Evolutionary conservation across 37 sponge, comb jelly and placozoan species (phyloP).

Genomic region (Chondrilla cf. caribensis): DNA sequence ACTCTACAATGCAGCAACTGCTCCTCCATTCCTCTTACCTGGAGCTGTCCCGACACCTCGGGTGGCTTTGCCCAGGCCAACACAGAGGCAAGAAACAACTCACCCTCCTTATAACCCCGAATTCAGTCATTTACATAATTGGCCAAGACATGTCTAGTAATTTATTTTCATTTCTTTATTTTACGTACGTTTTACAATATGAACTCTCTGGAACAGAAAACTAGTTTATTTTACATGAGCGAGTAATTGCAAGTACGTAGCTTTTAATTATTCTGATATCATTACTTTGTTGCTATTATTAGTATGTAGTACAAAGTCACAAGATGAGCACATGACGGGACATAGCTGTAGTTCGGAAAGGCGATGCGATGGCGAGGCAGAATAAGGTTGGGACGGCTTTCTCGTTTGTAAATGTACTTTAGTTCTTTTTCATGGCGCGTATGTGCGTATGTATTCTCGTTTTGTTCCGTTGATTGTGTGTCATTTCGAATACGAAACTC

Average conservation of each 20-base stretch:
- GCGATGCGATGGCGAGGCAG: background rate
- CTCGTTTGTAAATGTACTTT: background rate
- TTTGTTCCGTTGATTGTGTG: background rate
- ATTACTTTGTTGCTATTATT: too few relatives aligned
- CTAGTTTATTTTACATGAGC: too few relatives aligned
- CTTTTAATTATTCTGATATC: too few relatives aligned
- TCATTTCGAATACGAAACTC: background rate
- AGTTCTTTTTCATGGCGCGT: background rate
- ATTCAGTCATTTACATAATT: background rate
- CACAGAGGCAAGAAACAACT: background rate
- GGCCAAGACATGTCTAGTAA: too few relatives aligned
- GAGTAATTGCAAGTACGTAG: too few relatives aligned
- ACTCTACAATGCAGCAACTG: background rate
- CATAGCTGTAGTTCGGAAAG: too few relatives aligned
- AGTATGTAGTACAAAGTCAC: too few relatives aligned
- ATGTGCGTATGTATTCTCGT: background rate
- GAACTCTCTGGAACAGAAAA: too few relatives aligned
- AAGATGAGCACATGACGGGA: too few relatives aligned
- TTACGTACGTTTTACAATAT: too few relatives aligned
- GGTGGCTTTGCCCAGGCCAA: background rate
- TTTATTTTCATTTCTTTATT: too few relatives aligned
- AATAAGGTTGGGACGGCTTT: background rate
- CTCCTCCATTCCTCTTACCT: constrained; percentile 1
- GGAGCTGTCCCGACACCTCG: background rate
- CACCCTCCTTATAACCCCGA: constrained; percentile 6